These are phyloP conservation scores for Acrossocheilus wenchowensis DNA, from an alignment of 2,797 vertebrate species.

Conservation along the genomic window DNA sequence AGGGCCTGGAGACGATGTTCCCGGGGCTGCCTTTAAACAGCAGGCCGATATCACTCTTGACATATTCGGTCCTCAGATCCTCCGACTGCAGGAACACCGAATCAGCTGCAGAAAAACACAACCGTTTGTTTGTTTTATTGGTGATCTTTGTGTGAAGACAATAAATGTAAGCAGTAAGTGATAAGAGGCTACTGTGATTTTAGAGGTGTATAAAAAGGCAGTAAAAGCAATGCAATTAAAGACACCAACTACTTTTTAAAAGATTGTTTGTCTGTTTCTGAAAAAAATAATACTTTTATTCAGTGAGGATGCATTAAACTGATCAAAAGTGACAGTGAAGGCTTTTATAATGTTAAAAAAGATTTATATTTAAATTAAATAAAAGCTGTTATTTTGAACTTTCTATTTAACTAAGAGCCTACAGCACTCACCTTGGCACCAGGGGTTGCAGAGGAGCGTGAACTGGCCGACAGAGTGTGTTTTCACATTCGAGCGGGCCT, in stretches of 20 bases:
- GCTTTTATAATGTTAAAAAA: background rate
- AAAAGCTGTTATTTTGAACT: too few relatives aligned
- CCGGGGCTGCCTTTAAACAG: constrained; percentile 75
- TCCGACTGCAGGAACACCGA: constrained; percentile 73
- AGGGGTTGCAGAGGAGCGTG: constrained; percentile 78
- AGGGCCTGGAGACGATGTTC: constrained; percentile 70
- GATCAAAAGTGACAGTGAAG: background rate
- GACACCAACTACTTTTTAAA: background rate
- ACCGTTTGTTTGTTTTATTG: background rate
- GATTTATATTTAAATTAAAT: background rate
- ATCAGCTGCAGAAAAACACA: constrained; percentile 69
- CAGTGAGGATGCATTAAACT: too few relatives aligned
- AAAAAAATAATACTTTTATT: too few relatives aligned
- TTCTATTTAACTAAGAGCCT: background rate
- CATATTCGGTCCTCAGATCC: constrained; percentile 77
- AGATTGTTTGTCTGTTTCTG: background rate
- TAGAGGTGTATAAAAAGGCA: too few relatives aligned
- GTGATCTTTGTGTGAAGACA: background rate
- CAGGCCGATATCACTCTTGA: constrained; percentile 74
- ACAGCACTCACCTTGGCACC: constrained; percentile 70
- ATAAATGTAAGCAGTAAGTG: background rate
- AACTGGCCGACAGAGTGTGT: constrained; percentile 58
- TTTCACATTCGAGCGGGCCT: background rate
- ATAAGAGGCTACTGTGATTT: background rate
- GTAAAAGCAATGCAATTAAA: background rate